A percentile compares a stretch with the other conserved stretches of the same genome.
Evolutionary conservation across 2,113 vertebrate genomes (phyloP).

Genomic region (Eptatretus burgeri): DNA sequence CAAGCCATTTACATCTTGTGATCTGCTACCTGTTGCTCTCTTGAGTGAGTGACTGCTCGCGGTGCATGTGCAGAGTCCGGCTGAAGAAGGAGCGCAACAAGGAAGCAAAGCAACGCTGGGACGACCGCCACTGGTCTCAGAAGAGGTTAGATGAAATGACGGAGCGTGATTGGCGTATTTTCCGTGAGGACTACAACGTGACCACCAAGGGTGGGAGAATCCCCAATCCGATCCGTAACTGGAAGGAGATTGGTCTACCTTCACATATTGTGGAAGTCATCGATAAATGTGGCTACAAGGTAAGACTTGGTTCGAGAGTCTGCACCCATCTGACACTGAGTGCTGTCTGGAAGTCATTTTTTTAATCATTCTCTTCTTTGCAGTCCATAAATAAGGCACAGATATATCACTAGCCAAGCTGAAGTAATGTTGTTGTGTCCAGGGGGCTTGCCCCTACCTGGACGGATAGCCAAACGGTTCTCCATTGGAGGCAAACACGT

Average conservation of each 20-base stretch:
- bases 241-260: slow-evolving; percentile 71
- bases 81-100: slow-evolving; percentile 82
- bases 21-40: too few relatives aligned
- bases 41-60: too few relatives aligned
- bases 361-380: too few relatives aligned
- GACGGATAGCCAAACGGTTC: too few relatives aligned
- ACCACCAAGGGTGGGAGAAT: slow-evolving; percentile 96
- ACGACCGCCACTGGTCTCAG: slow-evolving; percentile 88
- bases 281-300: slow-evolving; percentile 93
- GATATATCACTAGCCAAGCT: too few relatives aligned
- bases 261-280: slow-evolving; percentile 89
- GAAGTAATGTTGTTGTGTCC: too few relatives aligned
- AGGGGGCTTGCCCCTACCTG: too few relatives aligned
- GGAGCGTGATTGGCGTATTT: slow-evolving; percentile 90
- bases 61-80: slow-evolving; percentile 22
- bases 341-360: too few relatives aligned
- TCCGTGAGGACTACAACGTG: slow-evolving; percentile 88
- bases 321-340: too few relatives aligned
- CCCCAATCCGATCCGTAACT: slow-evolving; percentile 86
- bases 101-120: slow-evolving; percentile 94
- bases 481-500: too few relatives aligned
- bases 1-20: too few relatives aligned
- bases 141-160: slow-evolving; percentile 98
- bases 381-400: too few relatives aligned
- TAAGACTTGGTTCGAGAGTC: slow-evolving; percentile 11